Evolutionary conservation across 2,113 vertebrate genomes (phyloP), one percentile per base, ranked within the genome.

Genomic region (Alethe castanea): DNA sequence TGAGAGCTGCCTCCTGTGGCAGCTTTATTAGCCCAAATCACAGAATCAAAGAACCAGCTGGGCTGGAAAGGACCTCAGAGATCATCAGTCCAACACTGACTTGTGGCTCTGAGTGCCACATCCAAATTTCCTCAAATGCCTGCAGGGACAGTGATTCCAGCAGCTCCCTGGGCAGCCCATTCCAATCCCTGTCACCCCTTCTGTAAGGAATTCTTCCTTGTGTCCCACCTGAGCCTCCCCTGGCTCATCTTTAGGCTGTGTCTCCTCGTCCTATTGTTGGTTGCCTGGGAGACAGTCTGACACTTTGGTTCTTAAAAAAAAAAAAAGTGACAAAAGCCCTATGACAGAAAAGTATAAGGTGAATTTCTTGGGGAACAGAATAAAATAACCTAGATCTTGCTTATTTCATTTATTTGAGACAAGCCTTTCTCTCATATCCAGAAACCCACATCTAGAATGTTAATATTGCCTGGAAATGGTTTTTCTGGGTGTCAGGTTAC

Each of bases 11-110:
- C 5, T 61, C 23, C 61, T 11, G 11, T 50, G 31, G 19, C 47
- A 71, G 36, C 11, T 53, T 61, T 23, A 13, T 12, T 6, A 81
- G 35, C 40, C n/a, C 29, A 40, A 25, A n/a, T 22, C 57, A 33
- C 26, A 18, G 28, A 18, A 57, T 8, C 4, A 14, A 11, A 12
- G 35, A 35, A 35, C 35, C 35, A 35, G 35, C 3, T 4, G 15
- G 29, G 6, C 3, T n/a, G 40, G 29, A 28, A 26, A 17, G 45
- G 23, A 11, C 18, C 28, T 28, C 3, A 19, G 57, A 26, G 57
- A 12, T 54, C 28, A 2, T 1, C 1, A 3, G 8, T 6, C 19
- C 12, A 38, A 23, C 28, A 47, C 12, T 18, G 8, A 12, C 40
- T 12, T 28, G 22, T 26, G 69, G 40, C 57, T 7, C 69, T 28